phyloP scores from a whole-genome alignment of 92 coral and sea anemone genomes.

The Palythoa caribaeorum region DNA sequence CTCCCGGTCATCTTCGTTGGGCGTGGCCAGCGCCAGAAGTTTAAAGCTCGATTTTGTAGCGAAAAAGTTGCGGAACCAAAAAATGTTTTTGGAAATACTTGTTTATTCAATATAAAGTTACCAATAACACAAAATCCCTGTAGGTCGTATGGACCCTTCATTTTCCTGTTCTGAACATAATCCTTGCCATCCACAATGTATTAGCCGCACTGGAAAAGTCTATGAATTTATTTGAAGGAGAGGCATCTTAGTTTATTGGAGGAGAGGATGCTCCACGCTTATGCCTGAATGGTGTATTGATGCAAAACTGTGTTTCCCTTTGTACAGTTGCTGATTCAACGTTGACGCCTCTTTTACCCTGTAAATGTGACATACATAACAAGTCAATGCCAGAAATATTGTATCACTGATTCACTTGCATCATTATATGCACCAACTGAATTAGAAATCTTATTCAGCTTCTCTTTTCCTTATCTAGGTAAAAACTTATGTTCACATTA shows the following conservation, averaged over 20 bases:
- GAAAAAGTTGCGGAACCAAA: too few relatives aligned
- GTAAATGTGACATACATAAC: constrained; percentile 26
- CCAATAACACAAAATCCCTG: too few relatives aligned
- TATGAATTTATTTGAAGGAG: constrained; percentile 33
- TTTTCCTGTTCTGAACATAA: constrained; percentile 31
- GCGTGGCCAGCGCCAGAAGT: too few relatives aligned
- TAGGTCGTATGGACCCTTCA: not conserved
- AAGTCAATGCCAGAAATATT: constrained; percentile 20
- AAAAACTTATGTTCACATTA: constrained; percentile 7
- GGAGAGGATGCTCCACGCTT: constrained; percentile 33
- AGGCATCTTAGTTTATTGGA: constrained; percentile 24
- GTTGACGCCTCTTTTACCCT: constrained; percentile 31
- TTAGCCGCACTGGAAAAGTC: constrained; percentile 28
- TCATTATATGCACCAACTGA: constrained; percentile 32
- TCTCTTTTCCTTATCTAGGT: constrained; percentile 25
- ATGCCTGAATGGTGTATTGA: constrained; percentile 35
- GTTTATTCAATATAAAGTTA: too few relatives aligned
- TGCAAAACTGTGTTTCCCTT: constrained; percentile 35
- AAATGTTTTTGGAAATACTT: too few relatives aligned
- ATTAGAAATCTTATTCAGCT: constrained; percentile 33
- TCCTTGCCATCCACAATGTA: constrained; percentile 34
- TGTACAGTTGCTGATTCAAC: constrained; percentile 29
- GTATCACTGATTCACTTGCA: constrained; percentile 26
- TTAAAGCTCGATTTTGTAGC: too few relatives aligned
- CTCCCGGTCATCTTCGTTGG: too few relatives aligned